A percentile compares a stretch with the other conserved stretches of the same genome.
These are phyloP conservation scores for Nephrotoma appendiculata DNA, from an alignment of 2,888 invertebrate genomes.

Conservation along the genomic window DNA sequence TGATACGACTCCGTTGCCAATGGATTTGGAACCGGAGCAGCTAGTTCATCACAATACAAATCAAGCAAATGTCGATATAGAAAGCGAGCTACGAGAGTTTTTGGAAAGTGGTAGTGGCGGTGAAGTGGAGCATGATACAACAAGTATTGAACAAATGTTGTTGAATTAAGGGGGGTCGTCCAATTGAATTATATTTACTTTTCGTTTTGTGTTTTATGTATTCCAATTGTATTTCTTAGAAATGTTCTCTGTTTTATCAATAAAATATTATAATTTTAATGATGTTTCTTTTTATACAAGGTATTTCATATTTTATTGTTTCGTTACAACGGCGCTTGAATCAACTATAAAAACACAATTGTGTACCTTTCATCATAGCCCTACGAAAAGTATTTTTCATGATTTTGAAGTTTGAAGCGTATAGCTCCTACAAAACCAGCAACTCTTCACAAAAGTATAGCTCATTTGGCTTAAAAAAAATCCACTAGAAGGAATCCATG, in stretches of 20 bases:
- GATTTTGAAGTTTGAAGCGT: no score
- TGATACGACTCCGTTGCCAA: constrained; percentile 18
- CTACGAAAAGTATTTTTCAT: no score
- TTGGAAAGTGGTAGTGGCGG: constrained; percentile 47
- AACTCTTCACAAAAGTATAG: no score
- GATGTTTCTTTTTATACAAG: no score
- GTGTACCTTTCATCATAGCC: no score
- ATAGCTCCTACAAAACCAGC: no score
- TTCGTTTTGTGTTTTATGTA: background rate
- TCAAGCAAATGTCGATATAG: constrained; percentile 37
- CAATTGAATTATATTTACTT: background rate
- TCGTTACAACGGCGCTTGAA: no score
- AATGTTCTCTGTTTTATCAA: background rate
- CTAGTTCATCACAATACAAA: constrained; percentile 8
- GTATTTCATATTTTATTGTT: no score
- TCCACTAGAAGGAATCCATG: no score
- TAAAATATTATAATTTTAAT: background rate
- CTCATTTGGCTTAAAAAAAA: no score
- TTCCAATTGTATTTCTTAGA: background rate
- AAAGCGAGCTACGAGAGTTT: constrained; percentile 55
- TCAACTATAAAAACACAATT: no score
- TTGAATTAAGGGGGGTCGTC: constrained; percentile 19
- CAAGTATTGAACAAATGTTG: constrained; percentile 34
- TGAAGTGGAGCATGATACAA: constrained; percentile 15
- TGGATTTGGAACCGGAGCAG: constrained; percentile 30